Conservation (phyloP, 23 tunicate genomes). For the Diplosoma virens region DNA sequence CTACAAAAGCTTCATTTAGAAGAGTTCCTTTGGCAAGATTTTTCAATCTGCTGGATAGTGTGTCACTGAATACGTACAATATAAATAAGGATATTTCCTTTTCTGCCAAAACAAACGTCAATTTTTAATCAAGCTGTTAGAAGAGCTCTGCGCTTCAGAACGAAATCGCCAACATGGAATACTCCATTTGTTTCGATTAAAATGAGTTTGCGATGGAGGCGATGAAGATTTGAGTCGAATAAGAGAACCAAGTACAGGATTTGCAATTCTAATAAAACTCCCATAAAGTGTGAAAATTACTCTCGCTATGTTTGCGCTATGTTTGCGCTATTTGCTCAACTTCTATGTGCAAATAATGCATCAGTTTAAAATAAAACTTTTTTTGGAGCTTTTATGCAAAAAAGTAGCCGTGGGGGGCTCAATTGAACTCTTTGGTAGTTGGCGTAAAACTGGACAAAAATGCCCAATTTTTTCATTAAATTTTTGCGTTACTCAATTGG, state of each 20-base stretch:
- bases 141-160: neutral
- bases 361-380: neutral
- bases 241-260: neutral
- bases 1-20: slow-evolving; percentile 25
- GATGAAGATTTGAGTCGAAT: neutral
- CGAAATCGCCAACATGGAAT: neutral
- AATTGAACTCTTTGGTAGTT: neutral
- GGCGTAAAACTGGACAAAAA: neutral
- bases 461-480: neutral
- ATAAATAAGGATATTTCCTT: slow-evolving; percentile 2
- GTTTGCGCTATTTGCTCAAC: slow-evolving; percentile 6
- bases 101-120: neutral
- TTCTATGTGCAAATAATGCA: neutral
- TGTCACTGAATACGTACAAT: neutral
- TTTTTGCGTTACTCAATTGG: too few relatives aligned
- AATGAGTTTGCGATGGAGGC: too few relatives aligned
- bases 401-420: neutral
- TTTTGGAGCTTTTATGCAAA: neutral
- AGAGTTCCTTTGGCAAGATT: slow-evolving; percentile 20
- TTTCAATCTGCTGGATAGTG: too few relatives aligned
- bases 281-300: neutral
- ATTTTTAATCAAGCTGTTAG: neutral
- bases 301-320: neutral
- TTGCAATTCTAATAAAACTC: slow-evolving; percentile 17
- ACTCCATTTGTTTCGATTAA: neutral